Conservation (phyloP, 92 coral and sea anemone species). For the Pocillopora grandis region DNA sequence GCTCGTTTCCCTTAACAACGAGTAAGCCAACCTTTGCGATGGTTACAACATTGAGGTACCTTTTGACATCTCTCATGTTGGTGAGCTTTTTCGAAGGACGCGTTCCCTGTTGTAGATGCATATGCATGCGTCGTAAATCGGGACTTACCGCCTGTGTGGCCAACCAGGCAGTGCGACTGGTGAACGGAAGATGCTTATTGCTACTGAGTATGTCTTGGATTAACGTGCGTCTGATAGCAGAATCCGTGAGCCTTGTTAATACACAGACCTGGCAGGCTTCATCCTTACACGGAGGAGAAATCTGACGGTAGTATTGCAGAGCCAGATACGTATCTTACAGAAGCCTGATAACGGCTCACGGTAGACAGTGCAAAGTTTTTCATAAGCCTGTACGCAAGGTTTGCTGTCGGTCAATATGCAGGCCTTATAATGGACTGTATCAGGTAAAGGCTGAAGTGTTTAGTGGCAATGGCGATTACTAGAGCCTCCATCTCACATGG, state of each 20-base stretch:
- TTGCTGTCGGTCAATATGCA: too few relatives aligned
- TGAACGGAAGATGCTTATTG: slow-evolving; percentile 47
- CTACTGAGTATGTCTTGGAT: slow-evolving; percentile 46
- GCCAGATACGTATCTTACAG: slow-evolving; percentile 7
- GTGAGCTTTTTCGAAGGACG: slow-evolving; percentile 64
- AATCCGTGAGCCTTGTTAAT: slow-evolving; percentile 26
- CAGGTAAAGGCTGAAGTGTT: too few relatives aligned
- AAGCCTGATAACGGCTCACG: too few relatives aligned
- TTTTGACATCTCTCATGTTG: slow-evolving; percentile 63
- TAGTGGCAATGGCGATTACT: slow-evolving; percentile 22
- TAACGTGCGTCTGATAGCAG: slow-evolving; percentile 44
- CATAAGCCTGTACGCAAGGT: too few relatives aligned
- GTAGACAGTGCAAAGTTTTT: too few relatives aligned
- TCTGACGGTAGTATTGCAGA: slow-evolving; percentile 58
- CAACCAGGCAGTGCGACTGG: slow-evolving; percentile 63
- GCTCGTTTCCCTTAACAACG: slow-evolving; percentile 59
- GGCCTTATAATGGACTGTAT: too few relatives aligned
- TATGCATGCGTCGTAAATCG: slow-evolving; percentile 57
- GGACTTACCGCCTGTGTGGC: slow-evolving; percentile 29
- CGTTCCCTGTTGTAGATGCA: slow-evolving; percentile 66
- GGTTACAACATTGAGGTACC: slow-evolving; percentile 56
- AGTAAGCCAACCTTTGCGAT: slow-evolving; percentile 64
- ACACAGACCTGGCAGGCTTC: slow-evolving; percentile 53
- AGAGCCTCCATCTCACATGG: slow-evolving; percentile 64
- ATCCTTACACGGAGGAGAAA: slow-evolving; percentile 50